These are phyloP conservation scores for Catharus fuscescens DNA, from an alignment of 2,113 vertebrate genomes.

Conservation along the genomic window DNA sequence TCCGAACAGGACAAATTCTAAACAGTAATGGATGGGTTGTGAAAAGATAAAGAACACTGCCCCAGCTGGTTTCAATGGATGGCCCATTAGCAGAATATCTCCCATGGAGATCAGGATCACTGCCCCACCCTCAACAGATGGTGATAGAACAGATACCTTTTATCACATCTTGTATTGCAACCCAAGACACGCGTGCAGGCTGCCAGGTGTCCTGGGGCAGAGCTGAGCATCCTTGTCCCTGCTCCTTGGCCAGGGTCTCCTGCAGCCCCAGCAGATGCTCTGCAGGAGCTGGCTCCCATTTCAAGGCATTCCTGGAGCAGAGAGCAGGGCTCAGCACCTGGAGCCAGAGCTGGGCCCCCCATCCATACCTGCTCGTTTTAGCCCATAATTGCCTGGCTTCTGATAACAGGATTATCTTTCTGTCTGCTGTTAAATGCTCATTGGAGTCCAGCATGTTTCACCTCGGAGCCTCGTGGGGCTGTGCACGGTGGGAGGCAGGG, in stretches of 20 bases:
- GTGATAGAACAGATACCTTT: no score
- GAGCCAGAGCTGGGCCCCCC: not conserved
- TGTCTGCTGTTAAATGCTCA: not conserved
- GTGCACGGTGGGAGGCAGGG: fast-evolving
- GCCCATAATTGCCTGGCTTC: not conserved
- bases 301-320: not conserved
- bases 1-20: not conserved
- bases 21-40: not conserved
- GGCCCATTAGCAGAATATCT: no score
- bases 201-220: no score
- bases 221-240: no score
- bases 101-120: no score
- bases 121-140: no score
- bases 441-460: fast-evolving
- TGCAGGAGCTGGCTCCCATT: not conserved
- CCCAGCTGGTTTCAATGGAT: no score
- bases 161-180: no score
- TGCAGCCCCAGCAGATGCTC: not conserved
- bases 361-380: not conserved
- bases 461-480: not conserved
- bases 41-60: no score
- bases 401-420: not conserved
- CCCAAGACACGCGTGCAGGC: no score
- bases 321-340: not conserved
- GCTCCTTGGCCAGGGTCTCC: not conserved